Percentiles rank a stretch among this genome's conserved stretches.
Conservation (phyloP, 2,888 invertebrate genomes). For the Atrina japonica region DNA sequence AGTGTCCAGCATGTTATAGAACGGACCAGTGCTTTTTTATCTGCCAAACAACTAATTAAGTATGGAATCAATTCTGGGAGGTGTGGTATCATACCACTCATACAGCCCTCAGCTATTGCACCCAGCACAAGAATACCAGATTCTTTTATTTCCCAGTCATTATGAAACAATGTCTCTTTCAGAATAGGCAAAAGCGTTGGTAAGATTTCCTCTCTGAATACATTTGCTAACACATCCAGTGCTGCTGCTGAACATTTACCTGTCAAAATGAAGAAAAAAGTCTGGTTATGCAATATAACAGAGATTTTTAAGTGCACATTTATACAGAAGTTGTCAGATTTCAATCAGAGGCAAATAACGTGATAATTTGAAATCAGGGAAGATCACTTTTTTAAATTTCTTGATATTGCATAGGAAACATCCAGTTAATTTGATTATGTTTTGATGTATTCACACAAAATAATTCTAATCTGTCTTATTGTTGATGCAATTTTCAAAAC, state of each 20-base stretch:
- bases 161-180: conserved; percentile 97
- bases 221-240: conserved; percentile 97
- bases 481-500: too few relatives aligned
- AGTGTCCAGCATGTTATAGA: conserved; percentile 99
- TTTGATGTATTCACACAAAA: too few relatives aligned
- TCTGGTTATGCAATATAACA: background rate
- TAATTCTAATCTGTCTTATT: too few relatives aligned
- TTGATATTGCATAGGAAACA: too few relatives aligned
- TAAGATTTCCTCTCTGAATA: conserved; percentile 96
- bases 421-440: too few relatives aligned
- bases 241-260: conserved; percentile 99
- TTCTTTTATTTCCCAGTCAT: conserved; percentile 98
- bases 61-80: conserved; percentile 97
- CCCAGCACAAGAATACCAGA: conserved; percentile 96
- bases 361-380: too few relatives aligned
- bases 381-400: background rate
- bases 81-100: conserved; percentile 98
- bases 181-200: conserved; percentile 97
- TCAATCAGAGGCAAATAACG: too few relatives aligned
- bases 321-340: background rate
- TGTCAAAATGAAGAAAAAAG: conserved; percentile 57
- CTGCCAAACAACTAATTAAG: conserved; percentile 93
- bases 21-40: conserved; percentile 97
- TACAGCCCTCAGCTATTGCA: conserved; percentile 92
- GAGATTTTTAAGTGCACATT: background rate